phyloP scores from a whole-genome alignment of 1,140 invertebrate genomes.

The Drosophila truncata region DNA sequence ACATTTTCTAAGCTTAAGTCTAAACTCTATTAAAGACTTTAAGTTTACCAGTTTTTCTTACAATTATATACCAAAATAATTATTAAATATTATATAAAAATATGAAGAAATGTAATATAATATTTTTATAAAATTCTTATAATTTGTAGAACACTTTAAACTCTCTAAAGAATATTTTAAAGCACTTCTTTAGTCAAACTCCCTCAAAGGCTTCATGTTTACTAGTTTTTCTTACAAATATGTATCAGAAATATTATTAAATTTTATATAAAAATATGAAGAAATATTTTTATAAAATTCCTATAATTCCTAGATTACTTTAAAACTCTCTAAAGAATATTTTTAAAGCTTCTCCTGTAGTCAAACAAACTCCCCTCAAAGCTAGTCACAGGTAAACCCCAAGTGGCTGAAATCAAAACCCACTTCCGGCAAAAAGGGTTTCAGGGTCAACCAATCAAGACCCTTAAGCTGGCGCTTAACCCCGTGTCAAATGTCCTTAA shows the following conservation, averaged over 20 bases:
- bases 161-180: too few species aligned
- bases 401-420: slow-evolving; percentile 2
- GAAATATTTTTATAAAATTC: neutral
- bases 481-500: slow-evolving; percentile 34
- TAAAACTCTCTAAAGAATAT: neutral
- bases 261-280: neutral
- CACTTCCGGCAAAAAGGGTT: slow-evolving; percentile 7
- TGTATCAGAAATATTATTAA: neutral
- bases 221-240: neutral
- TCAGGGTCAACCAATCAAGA: slow-evolving; percentile 31
- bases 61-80: too few species aligned
- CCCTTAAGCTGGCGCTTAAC: slow-evolving; percentile 23
- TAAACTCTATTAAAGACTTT: too few species aligned
- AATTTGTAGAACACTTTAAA: too few species aligned
- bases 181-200: too few species aligned
- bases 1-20: too few species aligned
- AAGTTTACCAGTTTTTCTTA: too few species aligned
- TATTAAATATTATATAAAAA: too few species aligned
- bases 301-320: neutral
- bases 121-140: too few species aligned
- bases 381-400: slow-evolving; percentile 9
- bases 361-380: neutral
- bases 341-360: neutral
- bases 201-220: too few species aligned
- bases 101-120: too few species aligned